These are phyloP conservation scores for Biston stratarius DNA, from an alignment of 2,888 invertebrate genomes.

Conservation along the genomic window DNA sequence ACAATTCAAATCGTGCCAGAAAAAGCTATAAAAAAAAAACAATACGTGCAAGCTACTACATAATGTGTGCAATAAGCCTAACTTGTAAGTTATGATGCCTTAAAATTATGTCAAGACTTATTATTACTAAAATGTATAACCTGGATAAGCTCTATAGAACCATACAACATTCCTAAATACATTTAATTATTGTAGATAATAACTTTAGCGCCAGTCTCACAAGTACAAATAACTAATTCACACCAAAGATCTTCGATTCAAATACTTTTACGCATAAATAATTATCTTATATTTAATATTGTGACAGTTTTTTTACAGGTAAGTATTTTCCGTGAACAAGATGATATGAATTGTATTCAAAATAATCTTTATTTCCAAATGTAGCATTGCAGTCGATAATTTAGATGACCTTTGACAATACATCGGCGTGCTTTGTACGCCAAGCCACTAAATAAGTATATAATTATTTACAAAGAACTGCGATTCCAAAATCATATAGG, in stretches of 20 bases:
- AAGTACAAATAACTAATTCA: conserved; percentile 2
- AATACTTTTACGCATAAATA: neutral
- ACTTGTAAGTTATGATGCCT: neutral
- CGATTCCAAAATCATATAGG: too few species aligned
- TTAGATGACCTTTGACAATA: too few species aligned
- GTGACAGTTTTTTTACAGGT: neutral
- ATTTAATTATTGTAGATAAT: neutral
- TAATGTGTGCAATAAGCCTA: neutral
- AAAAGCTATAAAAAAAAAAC: too few species aligned
- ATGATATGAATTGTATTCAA: too few species aligned
- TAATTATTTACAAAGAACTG: too few species aligned
- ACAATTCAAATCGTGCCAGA: neutral
- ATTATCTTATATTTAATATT: neutral
- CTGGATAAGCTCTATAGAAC: conserved; percentile 3
- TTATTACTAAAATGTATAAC: neutral
- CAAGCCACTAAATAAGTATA: too few species aligned
- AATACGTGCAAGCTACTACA: neutral
- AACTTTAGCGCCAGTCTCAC: conserved; percentile 14
- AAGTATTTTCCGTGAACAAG: neutral
- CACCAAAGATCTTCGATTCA: neutral
- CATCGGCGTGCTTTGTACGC: too few species aligned
- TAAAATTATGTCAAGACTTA: neutral
- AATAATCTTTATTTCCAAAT: too few species aligned
- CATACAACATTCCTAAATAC: neutral
- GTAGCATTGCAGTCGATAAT: too few species aligned